Evolutionary conservation across 2,113 vertebrate species (phyloP).

Genomic region (Poeciliopsis occidentalis): DNA sequence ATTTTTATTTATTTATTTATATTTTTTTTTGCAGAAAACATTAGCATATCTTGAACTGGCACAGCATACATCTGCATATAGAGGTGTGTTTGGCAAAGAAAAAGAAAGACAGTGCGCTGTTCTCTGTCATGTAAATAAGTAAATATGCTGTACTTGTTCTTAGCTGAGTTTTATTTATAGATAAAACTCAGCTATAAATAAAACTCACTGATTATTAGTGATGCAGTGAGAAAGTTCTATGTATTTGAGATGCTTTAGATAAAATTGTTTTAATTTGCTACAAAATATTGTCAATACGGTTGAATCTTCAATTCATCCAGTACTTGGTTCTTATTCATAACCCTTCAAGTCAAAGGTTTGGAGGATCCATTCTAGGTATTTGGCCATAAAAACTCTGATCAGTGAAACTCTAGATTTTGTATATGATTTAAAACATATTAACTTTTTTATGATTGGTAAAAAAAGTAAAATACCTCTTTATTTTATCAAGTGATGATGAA

Average conservation of each 20-base stretch:
- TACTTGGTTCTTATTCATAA: background rate
- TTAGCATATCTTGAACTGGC: background rate
- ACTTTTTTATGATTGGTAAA: background rate
- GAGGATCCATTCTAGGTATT: background rate
- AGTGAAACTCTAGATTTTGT: background rate
- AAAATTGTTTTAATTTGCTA: background rate
- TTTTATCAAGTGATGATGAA: background rate
- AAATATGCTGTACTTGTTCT: background rate
- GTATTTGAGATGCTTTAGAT: background rate
- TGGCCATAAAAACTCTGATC: background rate
- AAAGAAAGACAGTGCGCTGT: background rate
- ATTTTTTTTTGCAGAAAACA: background rate
- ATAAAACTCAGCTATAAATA: too few species aligned
- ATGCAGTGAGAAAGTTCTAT: background rate
- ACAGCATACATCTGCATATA: background rate
- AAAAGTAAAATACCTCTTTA: background rate
- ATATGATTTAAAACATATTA: background rate
- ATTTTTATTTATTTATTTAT: background rate
- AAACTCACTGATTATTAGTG: background rate
- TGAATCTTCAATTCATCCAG: background rate
- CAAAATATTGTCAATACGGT: background rate
- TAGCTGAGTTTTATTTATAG: background rate
- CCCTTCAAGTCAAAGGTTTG: background rate
- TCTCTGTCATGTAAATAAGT: background rate
- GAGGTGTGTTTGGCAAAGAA: background rate